Evolutionary conservation across 2,113 vertebrate species (phyloP), one percentile per base, ranked within the genome.

Genomic region (Pipra filicauda): DNA sequence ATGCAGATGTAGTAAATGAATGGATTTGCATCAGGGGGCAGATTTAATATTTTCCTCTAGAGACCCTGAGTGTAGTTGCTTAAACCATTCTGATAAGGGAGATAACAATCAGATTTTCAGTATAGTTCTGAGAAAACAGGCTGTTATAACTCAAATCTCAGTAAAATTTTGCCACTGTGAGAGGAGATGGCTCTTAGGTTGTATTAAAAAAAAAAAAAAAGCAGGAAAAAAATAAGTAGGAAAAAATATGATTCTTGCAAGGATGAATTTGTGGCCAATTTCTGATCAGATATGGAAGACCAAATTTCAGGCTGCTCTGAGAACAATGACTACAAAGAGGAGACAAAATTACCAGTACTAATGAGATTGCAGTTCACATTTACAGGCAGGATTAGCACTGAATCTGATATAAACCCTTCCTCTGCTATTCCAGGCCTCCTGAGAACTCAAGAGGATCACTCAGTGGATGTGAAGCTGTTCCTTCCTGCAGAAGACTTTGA

Each of bases 201-300:
- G 12, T 22, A 81, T 33, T 79, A 66, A 79, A 67, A 54, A 3
- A 2, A 31, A 46, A 76, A 65, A 28, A 1, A 1, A 12, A 0
- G 0, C 0, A 8, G 3, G 2, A 0, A 1, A 37, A 35, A 27
- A 41, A 41, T 41, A 11, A 0, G 0, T 0, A 8, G 3, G 2
- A 0, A 1, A 37, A 35, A n/a, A 11, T 3, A 49, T 58, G 52
- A 57, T 83, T 80, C 48, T 49, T 70, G 23, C 33, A 80, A 84
- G 28, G 33, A 71, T 65, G 27, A 48, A 46, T 66, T 6, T 3
- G 18, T 88, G n/a, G 6, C 74, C 9, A 49, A 66, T 65, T 89
- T 83, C n/a, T 87, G 43, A 57, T 39, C 4, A 1, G 80, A 81
- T 71, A 1, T 59, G 44, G 54, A 52, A 91, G 58, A 88, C 58